Percentiles rank a stretch among this genome's conserved stretches.
Conservation (phyloP, 2,113 vertebrate species). For the Aphelocoma coerulescens region DNA sequence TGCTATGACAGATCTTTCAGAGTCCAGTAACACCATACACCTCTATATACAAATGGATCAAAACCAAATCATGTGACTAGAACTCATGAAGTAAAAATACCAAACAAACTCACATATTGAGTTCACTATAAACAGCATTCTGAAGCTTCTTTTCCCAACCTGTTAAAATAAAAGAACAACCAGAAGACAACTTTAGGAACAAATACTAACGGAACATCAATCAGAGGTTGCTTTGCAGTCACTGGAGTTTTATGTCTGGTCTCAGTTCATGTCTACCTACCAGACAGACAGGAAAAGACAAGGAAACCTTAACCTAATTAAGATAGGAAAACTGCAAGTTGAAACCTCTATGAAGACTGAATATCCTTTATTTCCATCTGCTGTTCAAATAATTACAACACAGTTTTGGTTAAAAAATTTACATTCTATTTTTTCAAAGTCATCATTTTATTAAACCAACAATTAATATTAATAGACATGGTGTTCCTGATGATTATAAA, state of each 20-base stretch:
- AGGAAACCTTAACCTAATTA: not conserved
- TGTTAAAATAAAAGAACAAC: conserved; percentile 60
- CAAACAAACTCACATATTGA: conserved; percentile 85
- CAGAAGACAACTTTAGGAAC: not conserved
- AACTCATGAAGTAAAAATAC: not conserved
- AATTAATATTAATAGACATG: not conserved
- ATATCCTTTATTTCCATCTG: not conserved
- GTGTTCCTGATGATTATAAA: not conserved
- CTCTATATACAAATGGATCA: not conserved
- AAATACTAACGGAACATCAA: not conserved
- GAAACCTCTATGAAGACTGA: not conserved
- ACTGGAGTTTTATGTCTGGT: not conserved
- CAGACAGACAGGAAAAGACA: not conserved
- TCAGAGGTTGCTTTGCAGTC: not conserved
- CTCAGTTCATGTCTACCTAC: not conserved
- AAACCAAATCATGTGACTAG: not conserved
- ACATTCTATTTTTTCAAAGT: not conserved
- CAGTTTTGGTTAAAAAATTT: not conserved
- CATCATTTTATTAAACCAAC: not conserved
- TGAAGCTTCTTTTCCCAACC: conserved; percentile 97
- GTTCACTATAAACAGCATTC: conserved; percentile 95
- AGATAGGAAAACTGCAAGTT: not conserved
- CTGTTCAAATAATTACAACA: not conserved
- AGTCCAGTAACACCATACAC: not conserved
- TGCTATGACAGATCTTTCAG: not conserved